Percentiles rank a stretch among this genome's conserved stretches.
phyloP scores from a whole-genome alignment of 2,113 vertebrate genomes.

The Scolopax mira region DNA sequence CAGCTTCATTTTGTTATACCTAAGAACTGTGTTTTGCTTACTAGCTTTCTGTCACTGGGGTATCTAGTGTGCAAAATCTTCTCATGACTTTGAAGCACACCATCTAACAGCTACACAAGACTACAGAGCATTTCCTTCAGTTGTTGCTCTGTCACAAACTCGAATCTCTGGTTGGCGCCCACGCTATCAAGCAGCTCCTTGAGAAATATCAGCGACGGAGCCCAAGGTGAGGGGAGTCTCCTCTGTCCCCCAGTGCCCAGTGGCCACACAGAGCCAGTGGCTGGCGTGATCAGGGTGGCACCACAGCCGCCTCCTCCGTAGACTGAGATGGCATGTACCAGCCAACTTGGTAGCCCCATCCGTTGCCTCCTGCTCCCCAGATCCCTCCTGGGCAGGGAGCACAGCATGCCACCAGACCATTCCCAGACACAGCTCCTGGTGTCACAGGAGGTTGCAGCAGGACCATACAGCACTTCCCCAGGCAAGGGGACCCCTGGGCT shows the following conservation, averaged over 20 bases:
- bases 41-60: not conserved
- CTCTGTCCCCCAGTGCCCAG: accelerated
- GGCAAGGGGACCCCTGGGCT: not conserved
- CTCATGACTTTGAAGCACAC: not conserved
- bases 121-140: not conserved
- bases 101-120: not conserved
- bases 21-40: not conserved
- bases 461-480: accelerated
- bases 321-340: accelerated
- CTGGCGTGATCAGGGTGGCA: accelerated
- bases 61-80: not conserved
- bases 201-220: accelerated
- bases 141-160: not conserved
- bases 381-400: not conserved
- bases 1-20: not conserved
- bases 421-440: accelerated
- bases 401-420: accelerated
- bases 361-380: not conserved
- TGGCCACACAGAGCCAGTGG: not conserved
- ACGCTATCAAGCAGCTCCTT: not conserved
- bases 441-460: not conserved
- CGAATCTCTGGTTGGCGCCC: accelerated
- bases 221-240: not conserved
- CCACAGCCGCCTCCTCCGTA: accelerated
- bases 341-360: not conserved